Evolutionary conservation across 2,888 invertebrate species (phyloP), one percentile per base, ranked within the genome.

Genomic region (Caenorhabditis becei): DNA sequence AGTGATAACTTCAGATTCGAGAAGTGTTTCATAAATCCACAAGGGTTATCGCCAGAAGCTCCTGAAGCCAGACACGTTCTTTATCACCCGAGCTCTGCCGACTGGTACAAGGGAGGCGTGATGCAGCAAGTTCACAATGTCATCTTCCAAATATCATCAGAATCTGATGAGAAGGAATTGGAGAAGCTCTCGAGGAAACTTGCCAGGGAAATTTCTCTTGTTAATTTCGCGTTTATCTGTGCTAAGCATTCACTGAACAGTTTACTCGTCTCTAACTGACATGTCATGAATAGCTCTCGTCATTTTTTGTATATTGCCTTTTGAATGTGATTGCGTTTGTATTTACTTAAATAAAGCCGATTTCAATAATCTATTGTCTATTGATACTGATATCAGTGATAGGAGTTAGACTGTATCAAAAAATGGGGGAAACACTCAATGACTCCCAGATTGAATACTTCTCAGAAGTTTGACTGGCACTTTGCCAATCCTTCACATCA

Each of bases 21-120:
- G 61, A 87, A 92, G 80, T 90, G 91, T 37, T 92, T 92, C 80
- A 89, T 92, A 7, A 91, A 92, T 66, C 91, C 91, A 2, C 83
- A 85, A 8, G 92, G 92, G n/a, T 81, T 91, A 0, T 90, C 91
- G 0, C 91, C 91, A 10, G 90, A 85, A 5, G 82, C 90, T 54
- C 89, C 89, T 44, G 63, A 83, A 28, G 82, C 84, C 4, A 82
- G 88, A 23, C 88, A 90, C 79, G 86, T 92, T 0, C 83, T 92
- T 16, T 91, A 90, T 75, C 92, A 92, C 20, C 70, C 83, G n/a
- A 82, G 82, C 49, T 65, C 79, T 47, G 71, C 79, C 10, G 81
- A 89, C 49, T 67, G 82, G 24, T 89, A 89, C 56, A 66, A 84
- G 10, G 87, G 83, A 14, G 49, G 44, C 8, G 87, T 84, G 8